Base-by-base conservation (phyloP, 2,888 invertebrate species). In the Leucozona laternaria region DNA sequence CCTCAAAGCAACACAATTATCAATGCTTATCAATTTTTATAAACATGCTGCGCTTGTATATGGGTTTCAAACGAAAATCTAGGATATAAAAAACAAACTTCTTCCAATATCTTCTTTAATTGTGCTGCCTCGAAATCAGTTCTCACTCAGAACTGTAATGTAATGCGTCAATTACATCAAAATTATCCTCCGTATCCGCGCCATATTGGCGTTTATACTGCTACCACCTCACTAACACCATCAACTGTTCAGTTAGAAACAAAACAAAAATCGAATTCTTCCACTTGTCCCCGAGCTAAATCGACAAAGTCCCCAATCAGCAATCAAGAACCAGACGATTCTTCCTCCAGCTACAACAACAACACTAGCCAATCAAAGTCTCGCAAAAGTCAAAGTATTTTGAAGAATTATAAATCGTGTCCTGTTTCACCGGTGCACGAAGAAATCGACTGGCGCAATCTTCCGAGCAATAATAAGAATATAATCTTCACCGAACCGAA, bases 371-470 rank as follows among this genome's bases (percentile, higher is more conserved):
- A 85, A 88, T 78, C 79, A 92, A 93, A 87, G 83, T 92, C 89
- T 88, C 92, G 92, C 50, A 91, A 91, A 48, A 92, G 91, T 20
- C 90, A 91, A 15, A 94, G 95, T 89, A 95, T 95, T 73, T 93
- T 95, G 60, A 95, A 95, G 88, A 94, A 95, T 89, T 95, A 96
- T 88, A 96, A 96, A 89, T 96, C 96, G 5, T 95, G 97, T 88
- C 97, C 97, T 0, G 96, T 97, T 0, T 96, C 96, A 0, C 97
- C 97, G 0, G 96, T 97, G 0, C 96, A 95, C 71, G 97, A 97
- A 90, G 96, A 97, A 90, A 94, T 95, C 45, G 95, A 95, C 90
- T 95, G 95, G 95, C 93, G 93, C 1, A 94, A 94, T 79, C 93
- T 93, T 89, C 91, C 92, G 0, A 89, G 92, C 89, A 90, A 93